Evolutionary conservation across 1,140 invertebrate genomes (phyloP).

Genomic region (Ceratosolen solmsi): DNA sequence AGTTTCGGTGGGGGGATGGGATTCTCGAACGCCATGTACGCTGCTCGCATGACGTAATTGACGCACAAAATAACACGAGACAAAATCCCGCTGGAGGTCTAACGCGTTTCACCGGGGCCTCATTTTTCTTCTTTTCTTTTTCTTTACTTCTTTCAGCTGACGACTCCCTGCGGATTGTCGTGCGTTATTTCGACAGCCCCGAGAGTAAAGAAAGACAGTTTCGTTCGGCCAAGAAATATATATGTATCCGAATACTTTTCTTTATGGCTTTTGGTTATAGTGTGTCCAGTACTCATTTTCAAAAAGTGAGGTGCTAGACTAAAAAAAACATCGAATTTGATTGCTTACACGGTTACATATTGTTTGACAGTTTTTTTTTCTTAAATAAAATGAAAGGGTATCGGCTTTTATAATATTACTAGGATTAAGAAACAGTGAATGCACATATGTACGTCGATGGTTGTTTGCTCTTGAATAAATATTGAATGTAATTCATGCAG

Average conservation of each 20-base stretch:
- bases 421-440: too few species aligned
- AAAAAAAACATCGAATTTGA: neutral
- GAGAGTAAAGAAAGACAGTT: neutral
- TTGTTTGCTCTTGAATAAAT: too few species aligned
- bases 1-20: neutral
- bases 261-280: neutral
- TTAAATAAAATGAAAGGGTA: neutral
- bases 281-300: neutral
- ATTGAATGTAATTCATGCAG: neutral
- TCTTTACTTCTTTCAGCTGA: neutral
- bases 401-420: neutral
- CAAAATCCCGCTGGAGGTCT: neutral
- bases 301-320: neutral
- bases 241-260: neutral
- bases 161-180: neutral
- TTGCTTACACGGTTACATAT: neutral
- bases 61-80: neutral
- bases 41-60: conserved; percentile 2
- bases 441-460: too few species aligned
- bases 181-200: neutral
- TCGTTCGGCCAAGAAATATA: neutral
- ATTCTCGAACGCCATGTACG: neutral
- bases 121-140: neutral
- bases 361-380: neutral
- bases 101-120: neutral